These are phyloP conservation scores for Bos javanicus DNA, from an alignment of 2,113 vertebrate species.

Conservation along the genomic window DNA sequence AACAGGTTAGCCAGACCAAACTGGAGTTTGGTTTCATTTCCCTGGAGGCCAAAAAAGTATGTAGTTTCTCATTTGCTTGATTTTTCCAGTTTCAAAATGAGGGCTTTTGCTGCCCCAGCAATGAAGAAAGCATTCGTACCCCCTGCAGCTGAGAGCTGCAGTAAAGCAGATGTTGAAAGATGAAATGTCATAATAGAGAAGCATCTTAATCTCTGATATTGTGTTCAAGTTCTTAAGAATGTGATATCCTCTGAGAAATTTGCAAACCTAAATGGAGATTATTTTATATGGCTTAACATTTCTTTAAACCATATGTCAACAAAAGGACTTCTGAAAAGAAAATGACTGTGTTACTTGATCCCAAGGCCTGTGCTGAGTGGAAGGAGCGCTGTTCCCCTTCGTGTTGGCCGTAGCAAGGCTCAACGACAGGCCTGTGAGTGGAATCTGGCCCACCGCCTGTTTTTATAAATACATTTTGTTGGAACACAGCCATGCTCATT, in stretches of 20 bases:
- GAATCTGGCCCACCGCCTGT: background rate
- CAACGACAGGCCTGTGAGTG: background rate
- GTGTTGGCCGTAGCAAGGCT: background rate
- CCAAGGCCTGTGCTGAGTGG: background rate
- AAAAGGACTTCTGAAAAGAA: background rate
- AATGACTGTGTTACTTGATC: background rate
- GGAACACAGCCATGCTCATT: background rate
- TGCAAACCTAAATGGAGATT: conserved; percentile 14
- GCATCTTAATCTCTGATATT: background rate
- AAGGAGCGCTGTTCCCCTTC: background rate
- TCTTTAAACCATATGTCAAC: conserved; percentile 30
- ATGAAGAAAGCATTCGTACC: background rate
- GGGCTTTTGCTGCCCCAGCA: background rate
- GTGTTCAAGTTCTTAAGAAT: background rate
- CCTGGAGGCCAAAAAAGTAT: background rate
- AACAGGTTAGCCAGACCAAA: background rate
- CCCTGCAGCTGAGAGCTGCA: background rate
- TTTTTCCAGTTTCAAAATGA: background rate
- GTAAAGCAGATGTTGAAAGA: conserved; percentile 19
- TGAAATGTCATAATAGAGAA: background rate
- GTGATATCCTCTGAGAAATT: background rate
- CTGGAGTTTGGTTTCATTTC: background rate
- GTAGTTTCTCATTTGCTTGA: background rate
- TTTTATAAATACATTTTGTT: background rate
- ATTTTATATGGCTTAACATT: conserved; percentile 6